Evolutionary conservation across 2,113 vertebrate genomes (phyloP).

Genomic region (Thamnophis sirtalis): DNA sequence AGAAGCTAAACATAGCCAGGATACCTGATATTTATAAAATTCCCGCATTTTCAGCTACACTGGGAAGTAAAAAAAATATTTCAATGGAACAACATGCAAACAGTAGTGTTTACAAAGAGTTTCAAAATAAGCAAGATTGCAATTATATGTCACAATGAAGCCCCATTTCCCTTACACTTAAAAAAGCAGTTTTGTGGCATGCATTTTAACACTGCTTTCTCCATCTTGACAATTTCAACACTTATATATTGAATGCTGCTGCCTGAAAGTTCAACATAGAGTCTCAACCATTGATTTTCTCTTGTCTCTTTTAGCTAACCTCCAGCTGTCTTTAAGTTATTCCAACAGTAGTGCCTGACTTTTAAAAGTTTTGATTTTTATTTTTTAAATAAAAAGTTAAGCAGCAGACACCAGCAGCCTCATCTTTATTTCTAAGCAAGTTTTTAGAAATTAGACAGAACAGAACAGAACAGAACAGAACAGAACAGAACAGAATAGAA

Average conservation of each 20-base stretch:
- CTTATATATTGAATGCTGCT: not conserved
- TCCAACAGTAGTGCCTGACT: not conserved
- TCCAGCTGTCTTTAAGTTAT: not conserved
- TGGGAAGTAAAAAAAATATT: not conserved
- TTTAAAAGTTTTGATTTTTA: not conserved
- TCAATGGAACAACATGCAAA: not conserved
- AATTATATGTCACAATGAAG: not conserved
- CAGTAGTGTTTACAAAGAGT: not conserved
- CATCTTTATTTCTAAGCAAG: not conserved
- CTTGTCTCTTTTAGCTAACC: not conserved
- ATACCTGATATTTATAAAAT: not conserved
- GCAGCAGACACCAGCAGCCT: not conserved
- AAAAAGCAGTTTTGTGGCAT: not conserved
- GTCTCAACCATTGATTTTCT: not conserved
- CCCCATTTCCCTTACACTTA: not conserved
- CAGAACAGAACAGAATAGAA: no score
- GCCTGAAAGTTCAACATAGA: not conserved
- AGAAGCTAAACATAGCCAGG: not conserved
- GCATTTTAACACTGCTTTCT: not conserved
- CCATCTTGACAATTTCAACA: not conserved
- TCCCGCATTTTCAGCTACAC: not conserved
- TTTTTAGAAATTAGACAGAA: not conserved
- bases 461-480: no score
- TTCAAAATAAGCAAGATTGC: not conserved
- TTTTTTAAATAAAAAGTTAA: not conserved